Evolutionary conservation across 1,140 invertebrate genomes (phyloP), one percentile per base, ranked within the genome.

Genomic region (Bombus waltoni): DNA sequence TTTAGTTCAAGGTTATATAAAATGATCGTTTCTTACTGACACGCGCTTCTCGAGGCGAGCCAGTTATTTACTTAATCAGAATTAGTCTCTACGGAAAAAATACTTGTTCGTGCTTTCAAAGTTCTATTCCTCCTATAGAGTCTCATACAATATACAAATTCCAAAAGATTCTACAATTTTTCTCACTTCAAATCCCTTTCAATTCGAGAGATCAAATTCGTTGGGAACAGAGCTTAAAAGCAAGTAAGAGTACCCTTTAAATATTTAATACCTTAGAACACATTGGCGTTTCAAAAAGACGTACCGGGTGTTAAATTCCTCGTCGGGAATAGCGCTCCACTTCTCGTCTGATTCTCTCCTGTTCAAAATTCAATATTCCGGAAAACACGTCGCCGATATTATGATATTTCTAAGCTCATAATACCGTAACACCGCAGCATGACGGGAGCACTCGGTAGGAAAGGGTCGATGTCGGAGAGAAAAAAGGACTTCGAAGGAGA

Each of bases 351-450:
- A 89, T 65, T 38, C 73, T 25, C 13, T 10, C 65, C 79, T 75
- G 88, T 78, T 91, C 86, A 88, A 91, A 91, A 91, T 91, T 91
- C 90, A 91, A 91, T 91, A 91, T 91, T 87, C 84, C 66, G 28
- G 88, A 86, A 91, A 91, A 91, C 90, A 91, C 85, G 88, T 88
- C 86, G 86, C 84, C 88, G 79, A 90, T 91, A 88, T 91, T 91
- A 92, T 91, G 88, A 91, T 91, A 92, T 90, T 90, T 90, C 90
- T 91, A 90, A 92, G 88, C 89, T 91, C 83, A 88, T 89, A 90
- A 90, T 92, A 89, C 74, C 78, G 85, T 87, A 90, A 90, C 88
- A 80, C 74, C 62, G 85, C 76, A 83, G 88, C 28, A 59, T 82
- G 84, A 81, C 81, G 78, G 68, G 85, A 70, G 25, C 25, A 70